phyloP scores from a whole-genome alignment of 2,113 vertebrate species.

The Sterna hirundo region DNA sequence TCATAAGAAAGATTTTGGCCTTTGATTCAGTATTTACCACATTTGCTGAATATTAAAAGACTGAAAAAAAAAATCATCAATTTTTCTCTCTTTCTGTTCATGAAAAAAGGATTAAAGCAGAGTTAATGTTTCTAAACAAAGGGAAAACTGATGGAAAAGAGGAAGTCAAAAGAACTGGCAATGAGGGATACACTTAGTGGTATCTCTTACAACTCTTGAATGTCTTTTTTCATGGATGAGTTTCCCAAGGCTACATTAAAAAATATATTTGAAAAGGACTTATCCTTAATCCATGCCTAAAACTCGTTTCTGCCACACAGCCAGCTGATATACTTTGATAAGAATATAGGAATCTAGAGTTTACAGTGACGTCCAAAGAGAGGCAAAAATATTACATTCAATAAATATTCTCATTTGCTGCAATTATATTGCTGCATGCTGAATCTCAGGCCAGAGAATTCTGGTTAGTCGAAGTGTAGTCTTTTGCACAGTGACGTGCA shows the following conservation, averaged over 20 bases:
- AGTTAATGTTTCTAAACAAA: neutral
- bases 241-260: neutral
- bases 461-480: neutral
- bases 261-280: neutral
- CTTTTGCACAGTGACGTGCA: neutral
- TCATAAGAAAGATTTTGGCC: neutral
- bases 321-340: neutral
- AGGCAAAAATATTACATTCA: neutral
- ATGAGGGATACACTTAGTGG: too few species aligned
- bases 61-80: fast-evolving
- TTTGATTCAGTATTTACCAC: neutral
- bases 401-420: neutral
- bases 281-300: neutral
- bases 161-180: neutral
- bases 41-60: neutral
- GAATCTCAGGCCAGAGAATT: neutral
- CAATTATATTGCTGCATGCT: neutral
- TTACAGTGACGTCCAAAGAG: neutral
- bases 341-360: neutral
- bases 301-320: neutral
- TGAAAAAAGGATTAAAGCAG: neutral
- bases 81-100: neutral
- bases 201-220: neutral
- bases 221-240: neutral
- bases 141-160: neutral